Evolutionary conservation across 2,797 vertebrate genomes (phyloP), one percentile per base, ranked within the genome.

Genomic region (Ctenochaetus hawaiiensis): DNA sequence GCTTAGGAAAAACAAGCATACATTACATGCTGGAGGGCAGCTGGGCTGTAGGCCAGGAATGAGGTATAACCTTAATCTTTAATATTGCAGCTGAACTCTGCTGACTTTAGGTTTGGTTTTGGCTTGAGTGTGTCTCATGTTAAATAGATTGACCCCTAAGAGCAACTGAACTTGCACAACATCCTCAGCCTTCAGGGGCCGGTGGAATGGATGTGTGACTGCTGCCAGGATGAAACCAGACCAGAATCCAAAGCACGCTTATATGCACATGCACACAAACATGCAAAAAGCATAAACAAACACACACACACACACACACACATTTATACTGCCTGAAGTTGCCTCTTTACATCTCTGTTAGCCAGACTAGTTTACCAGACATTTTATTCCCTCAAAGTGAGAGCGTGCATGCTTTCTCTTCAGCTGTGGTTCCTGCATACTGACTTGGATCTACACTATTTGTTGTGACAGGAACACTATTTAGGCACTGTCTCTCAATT

Each of bases 361-460:
- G 26, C 20, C 47, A 18, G 47, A 80, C 53, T 51, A 22, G 8
- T 73, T 74, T 67, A 5, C n/a, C 53, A 57, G 49, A 66, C 58
- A 75, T 68, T 68, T 65, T 41, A 44, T 49, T 83, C 30, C 30
- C 57, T 78, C 8, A 13, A 14, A 61, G 47, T 23, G 30, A 49
- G 45, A 48, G 37, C 47, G 70, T 41, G 17, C 0, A 2, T 48
- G 92, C 90, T 95, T 94, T 64, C 92, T 95, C 71, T 94, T 92
- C 92, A 67, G 77, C 72, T 65, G 22, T 52, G 41, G 52, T 48
- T 60, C 52, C 69, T 45, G 37, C 26, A 22, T 67, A 73, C 83
- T 67, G 77, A 82, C 60, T 79, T 3, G 0, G 54, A 81, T 72
- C 74, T 47, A 69, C 77, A 78, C 72, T 53, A 77, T 74, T 77